Conservation (phyloP, 2,888 invertebrate species). For the Imbricaverruca yamaguchii region DNA sequence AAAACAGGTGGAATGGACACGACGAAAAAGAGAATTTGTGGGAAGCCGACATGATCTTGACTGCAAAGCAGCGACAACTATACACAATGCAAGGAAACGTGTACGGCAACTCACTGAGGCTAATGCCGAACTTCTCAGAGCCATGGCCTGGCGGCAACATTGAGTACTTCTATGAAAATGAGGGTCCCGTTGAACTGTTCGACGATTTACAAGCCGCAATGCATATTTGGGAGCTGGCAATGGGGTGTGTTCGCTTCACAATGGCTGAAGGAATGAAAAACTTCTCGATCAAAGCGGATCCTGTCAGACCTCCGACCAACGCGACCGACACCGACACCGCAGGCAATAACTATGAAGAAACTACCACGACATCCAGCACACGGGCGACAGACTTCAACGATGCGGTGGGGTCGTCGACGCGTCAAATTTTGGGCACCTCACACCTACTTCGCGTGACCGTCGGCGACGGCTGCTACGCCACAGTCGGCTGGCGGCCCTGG, state of each 20-base stretch:
- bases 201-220: neutral
- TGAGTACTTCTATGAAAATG: neutral
- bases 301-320: too few species aligned
- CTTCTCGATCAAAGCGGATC: neutral
- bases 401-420: too few species aligned
- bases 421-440: neutral
- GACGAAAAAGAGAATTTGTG: neutral
- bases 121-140: neutral
- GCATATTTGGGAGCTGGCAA: neutral
- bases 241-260: neutral
- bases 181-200: neutral
- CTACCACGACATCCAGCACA: too few species aligned
- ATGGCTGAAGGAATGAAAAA: neutral
- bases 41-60: neutral
- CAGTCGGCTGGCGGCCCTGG: neutral
- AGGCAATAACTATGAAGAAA: too few species aligned
- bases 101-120: neutral
- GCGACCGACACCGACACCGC: too few species aligned
- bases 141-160: neutral
- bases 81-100: neutral
- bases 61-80: neutral
- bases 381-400: too few species aligned
- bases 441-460: neutral
- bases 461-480: conserved; percentile 2
- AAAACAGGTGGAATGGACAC: neutral